Percentiles rank a stretch among this genome's conserved stretches.
Evolutionary conservation across 2,797 vertebrate species (phyloP).

Genomic region (Muscicapa striata): DNA sequence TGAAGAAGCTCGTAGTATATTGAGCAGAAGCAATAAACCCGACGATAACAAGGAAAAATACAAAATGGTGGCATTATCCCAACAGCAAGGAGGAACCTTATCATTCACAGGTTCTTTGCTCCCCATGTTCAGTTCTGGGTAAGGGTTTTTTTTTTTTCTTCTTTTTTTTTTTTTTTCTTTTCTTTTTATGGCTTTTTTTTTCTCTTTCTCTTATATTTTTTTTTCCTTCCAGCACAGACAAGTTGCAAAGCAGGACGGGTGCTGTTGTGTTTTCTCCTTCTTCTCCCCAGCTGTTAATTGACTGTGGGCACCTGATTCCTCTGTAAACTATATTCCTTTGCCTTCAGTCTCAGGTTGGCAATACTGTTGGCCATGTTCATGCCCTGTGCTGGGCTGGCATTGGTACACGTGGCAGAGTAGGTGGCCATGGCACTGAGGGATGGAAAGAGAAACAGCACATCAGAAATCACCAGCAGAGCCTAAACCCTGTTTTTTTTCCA

Average conservation of each 20-base stretch:
- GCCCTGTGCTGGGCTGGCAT: constrained; percentile 90
- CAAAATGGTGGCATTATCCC: constrained; percentile 63
- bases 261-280: too few species aligned
- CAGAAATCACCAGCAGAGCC: background rate
- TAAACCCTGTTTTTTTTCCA: background rate
- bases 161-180: background rate
- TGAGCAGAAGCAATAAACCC: constrained; percentile 76
- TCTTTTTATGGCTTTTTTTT: background rate
- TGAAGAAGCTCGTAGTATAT: constrained; percentile 72
- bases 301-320: constrained; percentile 97
- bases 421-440: constrained; percentile 91
- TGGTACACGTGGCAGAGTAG: constrained; percentile 94
- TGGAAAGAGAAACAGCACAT: constrained; percentile 51
- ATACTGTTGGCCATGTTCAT: constrained; percentile 99
- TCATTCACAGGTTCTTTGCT: constrained; percentile 71
- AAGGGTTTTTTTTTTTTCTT: background rate
- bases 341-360: constrained; percentile 99
- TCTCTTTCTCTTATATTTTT: too few species aligned
- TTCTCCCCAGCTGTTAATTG: constrained; percentile 83
- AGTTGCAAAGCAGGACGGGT: too few species aligned
- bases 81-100: constrained; percentile 66
- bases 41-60: constrained; percentile 59
- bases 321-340: constrained; percentile 99
- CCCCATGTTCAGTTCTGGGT: constrained; percentile 67
- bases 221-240: too few species aligned